phyloP scores from a whole-genome alignment of 2,888 invertebrate species.

The Drosophila yooni region DNA sequence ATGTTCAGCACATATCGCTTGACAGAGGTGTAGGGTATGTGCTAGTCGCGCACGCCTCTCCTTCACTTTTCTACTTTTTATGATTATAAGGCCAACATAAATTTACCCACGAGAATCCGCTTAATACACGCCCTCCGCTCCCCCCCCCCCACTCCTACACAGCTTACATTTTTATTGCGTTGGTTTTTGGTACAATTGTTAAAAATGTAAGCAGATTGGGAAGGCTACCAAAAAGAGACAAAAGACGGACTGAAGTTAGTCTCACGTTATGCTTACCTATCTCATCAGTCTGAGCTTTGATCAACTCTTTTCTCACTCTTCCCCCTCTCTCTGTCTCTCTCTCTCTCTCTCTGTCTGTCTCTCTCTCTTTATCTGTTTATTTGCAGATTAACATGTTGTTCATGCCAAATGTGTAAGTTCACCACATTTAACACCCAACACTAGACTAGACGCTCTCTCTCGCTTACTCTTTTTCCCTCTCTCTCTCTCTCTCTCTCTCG shows the following conservation, averaged over 20 bases:
- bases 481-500: background rate
- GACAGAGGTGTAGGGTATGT: background rate
- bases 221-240: background rate
- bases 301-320: constrained; percentile 6
- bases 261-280: constrained; percentile 30
- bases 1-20: background rate
- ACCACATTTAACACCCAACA: constrained; percentile 32
- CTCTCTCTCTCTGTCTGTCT: constrained; percentile 1
- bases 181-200: constrained; percentile 10
- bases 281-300: background rate
- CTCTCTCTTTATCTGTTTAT: constrained; percentile 25
- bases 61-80: constrained; percentile 31
- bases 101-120: constrained; percentile 56
- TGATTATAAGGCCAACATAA: constrained; percentile 69
- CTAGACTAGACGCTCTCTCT: background rate
- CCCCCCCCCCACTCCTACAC: background rate
- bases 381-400: constrained; percentile 68
- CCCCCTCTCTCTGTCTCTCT: background rate
- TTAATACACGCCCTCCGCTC: constrained; percentile 17
- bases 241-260: background rate
- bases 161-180: constrained; percentile 29
- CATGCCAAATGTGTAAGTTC: constrained; percentile 56
- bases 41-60: background rate
- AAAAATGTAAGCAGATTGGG: background rate
- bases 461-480: background rate